These are phyloP conservation scores for Aleadryas rufinucha DNA, from an alignment of 2,113 vertebrate genomes.

Conservation along the genomic window DNA sequence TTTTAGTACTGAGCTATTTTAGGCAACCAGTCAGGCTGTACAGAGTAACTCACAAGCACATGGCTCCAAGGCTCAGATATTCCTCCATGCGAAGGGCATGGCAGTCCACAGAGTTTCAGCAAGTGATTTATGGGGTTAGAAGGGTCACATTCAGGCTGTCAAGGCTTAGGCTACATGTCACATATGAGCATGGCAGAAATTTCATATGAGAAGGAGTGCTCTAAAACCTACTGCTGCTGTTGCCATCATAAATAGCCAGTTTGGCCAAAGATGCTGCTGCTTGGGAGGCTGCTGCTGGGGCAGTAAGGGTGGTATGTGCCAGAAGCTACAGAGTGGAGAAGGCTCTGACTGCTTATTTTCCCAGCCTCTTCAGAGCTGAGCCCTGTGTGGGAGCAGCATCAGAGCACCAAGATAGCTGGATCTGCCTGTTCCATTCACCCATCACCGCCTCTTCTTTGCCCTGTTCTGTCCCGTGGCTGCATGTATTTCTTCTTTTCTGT, in stretches of 20 bases:
- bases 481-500: neutral
- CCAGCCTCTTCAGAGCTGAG: neutral
- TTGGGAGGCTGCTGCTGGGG: neutral
- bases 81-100: fast-evolving
- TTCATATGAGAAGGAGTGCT: neutral
- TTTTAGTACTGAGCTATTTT: slow-evolving; percentile 21
- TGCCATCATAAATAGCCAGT: neutral
- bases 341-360: neutral
- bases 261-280: neutral
- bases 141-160: neutral
- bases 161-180: neutral
- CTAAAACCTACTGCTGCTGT: neutral
- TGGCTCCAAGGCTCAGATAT: neutral
- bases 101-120: neutral
- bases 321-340: neutral
- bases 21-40: neutral
- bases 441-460: neutral
- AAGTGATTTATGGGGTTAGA: neutral
- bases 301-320: neutral
- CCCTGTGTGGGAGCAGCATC: neutral
- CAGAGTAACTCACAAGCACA: neutral
- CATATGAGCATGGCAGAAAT: neutral
- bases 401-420: neutral
- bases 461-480: neutral
- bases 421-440: neutral